A percentile compares a stretch with the other conserved stretches of the same genome.
These are phyloP conservation scores for Phortica okadai DNA, from an alignment of 2,888 invertebrate genomes.

Conservation along the genomic window DNA sequence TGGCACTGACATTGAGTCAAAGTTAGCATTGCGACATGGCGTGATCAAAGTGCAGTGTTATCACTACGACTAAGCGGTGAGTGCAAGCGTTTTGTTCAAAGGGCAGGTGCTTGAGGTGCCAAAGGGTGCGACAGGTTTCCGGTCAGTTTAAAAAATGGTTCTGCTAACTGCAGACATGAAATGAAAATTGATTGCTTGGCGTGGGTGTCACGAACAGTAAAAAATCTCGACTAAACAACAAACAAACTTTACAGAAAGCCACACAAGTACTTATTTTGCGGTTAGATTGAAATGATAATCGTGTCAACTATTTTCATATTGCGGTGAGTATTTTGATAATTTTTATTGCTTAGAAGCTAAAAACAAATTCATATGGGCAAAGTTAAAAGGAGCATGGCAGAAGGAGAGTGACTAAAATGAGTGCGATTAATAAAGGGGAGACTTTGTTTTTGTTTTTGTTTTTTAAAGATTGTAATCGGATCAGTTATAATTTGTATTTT, in stretches of 20 bases:
- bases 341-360: background rate
- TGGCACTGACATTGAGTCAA: slow-evolving; percentile 59
- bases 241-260: background rate
- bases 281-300: background rate
- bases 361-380: no score
- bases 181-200: slow-evolving; percentile 23
- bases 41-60: background rate
- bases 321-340: background rate
- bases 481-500: no score
- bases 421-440: slow-evolving; percentile 5
- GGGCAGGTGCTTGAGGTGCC: background rate
- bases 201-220: background rate
- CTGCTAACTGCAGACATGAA: slow-evolving; percentile 3
- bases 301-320: background rate
- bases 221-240: slow-evolving; percentile 4
- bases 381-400: no score
- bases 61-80: background rate
- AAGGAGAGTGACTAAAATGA: background rate
- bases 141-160: background rate
- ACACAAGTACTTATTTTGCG: background rate
- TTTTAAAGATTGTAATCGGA: background rate
- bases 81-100: background rate
- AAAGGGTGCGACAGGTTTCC: slow-evolving; percentile 1
- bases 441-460: background rate
- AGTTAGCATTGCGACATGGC: slow-evolving; percentile 38